A percentile compares a stretch with the other conserved stretches of the same genome.
Evolutionary conservation across 2,797 vertebrate species (phyloP).

Genomic region (Zenarchopterus dispar): DNA sequence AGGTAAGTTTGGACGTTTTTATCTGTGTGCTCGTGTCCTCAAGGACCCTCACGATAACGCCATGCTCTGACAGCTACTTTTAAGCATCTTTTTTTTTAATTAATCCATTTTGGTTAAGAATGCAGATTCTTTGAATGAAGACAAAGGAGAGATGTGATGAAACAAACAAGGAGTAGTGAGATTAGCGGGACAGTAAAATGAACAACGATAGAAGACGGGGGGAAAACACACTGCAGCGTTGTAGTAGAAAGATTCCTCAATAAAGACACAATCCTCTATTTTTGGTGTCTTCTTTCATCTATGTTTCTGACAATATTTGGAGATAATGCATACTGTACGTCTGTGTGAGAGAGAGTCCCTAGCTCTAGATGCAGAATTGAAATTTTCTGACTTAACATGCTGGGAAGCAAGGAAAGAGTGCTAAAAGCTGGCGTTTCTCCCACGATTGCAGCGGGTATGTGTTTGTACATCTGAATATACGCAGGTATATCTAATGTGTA

Average conservation of each 20-base stretch:
- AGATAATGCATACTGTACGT: neutral
- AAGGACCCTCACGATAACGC: constrained; percentile 7
- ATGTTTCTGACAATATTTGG: too few species aligned
- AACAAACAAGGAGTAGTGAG: constrained; percentile 5
- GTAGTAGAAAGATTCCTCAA: neutral
- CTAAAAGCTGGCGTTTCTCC: constrained; percentile 54
- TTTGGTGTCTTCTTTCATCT: neutral
- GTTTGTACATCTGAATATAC: constrained; percentile 22
- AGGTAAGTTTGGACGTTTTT: neutral
- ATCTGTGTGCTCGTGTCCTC: neutral
- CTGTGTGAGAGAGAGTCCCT: constrained; percentile 29
- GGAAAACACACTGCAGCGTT: neutral
- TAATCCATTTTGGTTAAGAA: constrained; percentile 63
- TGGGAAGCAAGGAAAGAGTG: constrained; percentile 45
- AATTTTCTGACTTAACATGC: constrained; percentile 54
- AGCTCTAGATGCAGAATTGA: constrained; percentile 54
- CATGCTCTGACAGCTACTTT: constrained; percentile 55
- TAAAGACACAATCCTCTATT: neutral
- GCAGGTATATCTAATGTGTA: constrained; percentile 18
- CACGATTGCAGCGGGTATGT: constrained; percentile 51
- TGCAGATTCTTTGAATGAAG: constrained; percentile 45
- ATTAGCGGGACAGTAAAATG: neutral
- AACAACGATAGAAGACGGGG: neutral
- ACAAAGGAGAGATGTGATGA: constrained; percentile 8
- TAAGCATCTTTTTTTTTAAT: constrained; percentile 61